These are phyloP conservation scores for Prolemur simus DNA, from an alignment of 2,113 vertebrate species.

Conservation along the genomic window DNA sequence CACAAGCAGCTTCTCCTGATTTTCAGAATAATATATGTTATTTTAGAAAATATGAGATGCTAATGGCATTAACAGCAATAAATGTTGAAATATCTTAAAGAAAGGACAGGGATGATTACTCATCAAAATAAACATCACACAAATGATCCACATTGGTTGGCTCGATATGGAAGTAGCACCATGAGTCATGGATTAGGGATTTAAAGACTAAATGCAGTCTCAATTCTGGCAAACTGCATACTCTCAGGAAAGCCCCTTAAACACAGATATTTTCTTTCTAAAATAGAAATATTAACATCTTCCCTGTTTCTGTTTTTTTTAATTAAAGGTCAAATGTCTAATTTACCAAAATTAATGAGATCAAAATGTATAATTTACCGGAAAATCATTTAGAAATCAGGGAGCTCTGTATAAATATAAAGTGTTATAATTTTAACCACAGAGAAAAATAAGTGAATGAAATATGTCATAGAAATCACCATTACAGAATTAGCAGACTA, in stretches of 20 bases:
- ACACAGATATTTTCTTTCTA: not conserved
- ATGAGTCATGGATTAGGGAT: accelerated
- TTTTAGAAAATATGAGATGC: not conserved
- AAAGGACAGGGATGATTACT: not conserved
- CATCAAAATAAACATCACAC: not conserved
- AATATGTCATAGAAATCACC: not conserved
- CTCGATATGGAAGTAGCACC: not conserved
- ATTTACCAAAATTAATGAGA: not conserved
- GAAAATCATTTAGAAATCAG: not conserved
- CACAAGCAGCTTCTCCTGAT: not conserved
- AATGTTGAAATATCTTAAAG: not conserved
- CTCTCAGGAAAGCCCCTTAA: not conserved
- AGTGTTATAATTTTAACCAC: not conserved
- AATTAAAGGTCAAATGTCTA: not conserved
- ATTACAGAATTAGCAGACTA: not conserved
- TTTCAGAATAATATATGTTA: not conserved
- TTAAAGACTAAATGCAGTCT: not conserved
- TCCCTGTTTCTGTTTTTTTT: not conserved
- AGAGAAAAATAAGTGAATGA: not conserved
- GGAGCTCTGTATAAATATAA: not conserved
- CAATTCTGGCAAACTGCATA: not conserved
- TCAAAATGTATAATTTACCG: not conserved
- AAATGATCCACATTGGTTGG: not conserved
- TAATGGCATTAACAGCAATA: not conserved
- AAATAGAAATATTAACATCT: not conserved